Evolutionary conservation across 1,140 invertebrate genomes (phyloP), one percentile per base, ranked within the genome.

Genomic region (Drosophila pseudoananassae): DNA sequence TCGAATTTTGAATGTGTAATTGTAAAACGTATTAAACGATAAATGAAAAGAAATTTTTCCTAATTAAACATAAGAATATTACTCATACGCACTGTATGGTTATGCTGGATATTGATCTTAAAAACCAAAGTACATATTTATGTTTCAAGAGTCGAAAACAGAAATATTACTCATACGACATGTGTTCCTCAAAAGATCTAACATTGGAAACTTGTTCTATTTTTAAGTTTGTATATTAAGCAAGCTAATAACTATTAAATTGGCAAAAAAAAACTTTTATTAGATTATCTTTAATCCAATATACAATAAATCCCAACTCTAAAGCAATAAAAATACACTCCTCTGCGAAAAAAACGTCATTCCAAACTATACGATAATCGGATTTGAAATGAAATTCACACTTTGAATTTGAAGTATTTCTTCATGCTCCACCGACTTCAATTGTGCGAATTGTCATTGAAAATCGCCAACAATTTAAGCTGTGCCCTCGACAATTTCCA

Each of bases 391-490:
- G 9, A 55, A 55, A 43, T 43, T 40, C 20, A 25, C 20, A 55
- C 20, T 40, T 15, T 1, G 8, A 9, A 14, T 43, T 43, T 10
- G 45, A 59, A 64, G 46, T 17, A 31, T 43, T 43, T 43, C 40
- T 36, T 12, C 12, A 36, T 17, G 40, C 14, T 4, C 2, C 14
- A 43, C 40, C 15, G 40, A 43, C 8, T 43, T 15, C 40, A 43
- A 43, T 43, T 43, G 40, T 12, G 6, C 15, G 14, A 49, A 49
- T 31, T 12, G 43, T 29, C 55, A 15, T 65, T 29, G 31, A 65
- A 66, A 64, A 46, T 59, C 31, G 47, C 58, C 63, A 43, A 64
- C 50, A 65, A 63, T 63, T 65, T 36, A 36, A 36, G 10, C 10
- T 43, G 45, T 23, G 33, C 33, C 33, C 33, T 36, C 33, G 33